Evolutionary conservation across 1,140 invertebrate genomes (phyloP).

Genomic region (Drosophila lini): DNA sequence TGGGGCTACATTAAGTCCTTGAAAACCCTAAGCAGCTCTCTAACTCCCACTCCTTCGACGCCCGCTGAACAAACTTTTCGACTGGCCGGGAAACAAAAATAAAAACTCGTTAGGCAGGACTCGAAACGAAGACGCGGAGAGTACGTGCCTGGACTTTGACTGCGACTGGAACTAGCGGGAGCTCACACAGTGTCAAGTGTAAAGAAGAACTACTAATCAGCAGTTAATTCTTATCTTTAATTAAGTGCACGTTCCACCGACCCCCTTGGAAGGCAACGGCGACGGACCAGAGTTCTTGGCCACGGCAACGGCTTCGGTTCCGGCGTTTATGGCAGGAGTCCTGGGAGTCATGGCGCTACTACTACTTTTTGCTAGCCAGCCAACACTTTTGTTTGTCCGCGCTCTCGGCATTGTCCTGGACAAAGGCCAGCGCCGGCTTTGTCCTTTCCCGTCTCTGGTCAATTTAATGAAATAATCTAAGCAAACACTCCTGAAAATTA

Average conservation of each 20-base stretch:
- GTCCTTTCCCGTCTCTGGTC: constrained; percentile 57
- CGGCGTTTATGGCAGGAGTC: constrained; percentile 63
- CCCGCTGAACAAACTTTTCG: constrained; percentile 51
- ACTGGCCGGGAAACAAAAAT: constrained; percentile 67
- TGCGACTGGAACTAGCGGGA: constrained; percentile 18
- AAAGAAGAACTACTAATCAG: constrained; percentile 83
- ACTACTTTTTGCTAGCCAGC: constrained; percentile 42
- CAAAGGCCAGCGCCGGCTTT: constrained; percentile 67
- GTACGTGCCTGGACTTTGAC: constrained; percentile 68
- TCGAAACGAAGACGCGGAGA: constrained; percentile 18
- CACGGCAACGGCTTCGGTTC: neutral
- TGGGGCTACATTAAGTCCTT: constrained; percentile 61
- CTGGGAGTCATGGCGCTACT: constrained; percentile 36
- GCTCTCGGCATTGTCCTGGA: constrained; percentile 66
- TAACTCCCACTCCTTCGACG: no score
- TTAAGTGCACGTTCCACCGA: constrained; percentile 75
- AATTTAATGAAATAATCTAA: constrained; percentile 82
- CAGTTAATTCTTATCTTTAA: constrained; percentile 84
- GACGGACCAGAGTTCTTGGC: constrained; percentile 23
- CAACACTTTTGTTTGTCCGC: constrained; percentile 75
- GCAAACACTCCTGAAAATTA: constrained; percentile 79
- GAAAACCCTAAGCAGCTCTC: constrained; percentile 23
- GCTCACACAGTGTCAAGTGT: constrained; percentile 76
- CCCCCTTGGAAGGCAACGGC: constrained; percentile 16
- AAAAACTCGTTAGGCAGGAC: constrained; percentile 72